phyloP scores from a whole-genome alignment of 30 jellyfish, hydroid and myxozoan genomes.

The Chrysaora quinquecirrha region DNA sequence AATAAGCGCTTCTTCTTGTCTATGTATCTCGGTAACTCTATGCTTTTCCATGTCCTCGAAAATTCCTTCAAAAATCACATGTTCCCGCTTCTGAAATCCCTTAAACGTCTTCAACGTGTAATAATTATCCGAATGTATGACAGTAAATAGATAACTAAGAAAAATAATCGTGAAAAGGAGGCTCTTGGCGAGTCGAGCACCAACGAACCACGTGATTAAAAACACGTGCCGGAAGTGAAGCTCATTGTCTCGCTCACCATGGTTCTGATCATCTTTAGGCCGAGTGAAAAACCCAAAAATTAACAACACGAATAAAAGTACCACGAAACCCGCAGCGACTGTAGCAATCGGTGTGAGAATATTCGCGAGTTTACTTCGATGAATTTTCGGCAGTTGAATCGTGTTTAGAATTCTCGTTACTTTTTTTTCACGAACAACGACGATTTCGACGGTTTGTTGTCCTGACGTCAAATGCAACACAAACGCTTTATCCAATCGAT shows the following conservation, averaged over 20 bases:
- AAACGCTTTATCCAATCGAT: constrained; percentile 28
- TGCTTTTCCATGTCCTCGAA: constrained; percentile 61
- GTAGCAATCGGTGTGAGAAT: constrained; percentile 31
- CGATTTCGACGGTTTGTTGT: constrained; percentile 33
- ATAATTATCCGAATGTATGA: constrained; percentile 45
- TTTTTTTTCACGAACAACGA: constrained; percentile 39
- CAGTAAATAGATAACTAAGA: constrained; percentile 34
- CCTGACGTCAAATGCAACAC: constrained; percentile 26
- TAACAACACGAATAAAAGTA: constrained; percentile 19
- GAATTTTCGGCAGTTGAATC: constrained; percentile 28
- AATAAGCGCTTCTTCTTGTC: constrained; percentile 37
- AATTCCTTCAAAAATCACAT: constrained; percentile 7
- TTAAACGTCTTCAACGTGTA: constrained; percentile 43
- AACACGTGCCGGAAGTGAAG: constrained; percentile 55
- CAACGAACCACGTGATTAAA: constrained; percentile 51
- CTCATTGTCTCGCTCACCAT: constrained; percentile 41
- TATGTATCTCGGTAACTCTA: constrained; percentile 41
- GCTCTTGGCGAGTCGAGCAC: constrained; percentile 65
- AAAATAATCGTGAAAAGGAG: constrained; percentile 34
- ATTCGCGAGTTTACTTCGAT: constrained; percentile 27
- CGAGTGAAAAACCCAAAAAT: constrained; percentile 41
- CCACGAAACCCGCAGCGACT: constrained; percentile 51
- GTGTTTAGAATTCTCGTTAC: constrained; percentile 25
- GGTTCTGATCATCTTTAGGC: constrained; percentile 31
- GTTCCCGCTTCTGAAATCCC: constrained; percentile 32